Evolutionary conservation across 1,140 invertebrate genomes (phyloP).

Genomic region (Drosophila malerkotliana): DNA sequence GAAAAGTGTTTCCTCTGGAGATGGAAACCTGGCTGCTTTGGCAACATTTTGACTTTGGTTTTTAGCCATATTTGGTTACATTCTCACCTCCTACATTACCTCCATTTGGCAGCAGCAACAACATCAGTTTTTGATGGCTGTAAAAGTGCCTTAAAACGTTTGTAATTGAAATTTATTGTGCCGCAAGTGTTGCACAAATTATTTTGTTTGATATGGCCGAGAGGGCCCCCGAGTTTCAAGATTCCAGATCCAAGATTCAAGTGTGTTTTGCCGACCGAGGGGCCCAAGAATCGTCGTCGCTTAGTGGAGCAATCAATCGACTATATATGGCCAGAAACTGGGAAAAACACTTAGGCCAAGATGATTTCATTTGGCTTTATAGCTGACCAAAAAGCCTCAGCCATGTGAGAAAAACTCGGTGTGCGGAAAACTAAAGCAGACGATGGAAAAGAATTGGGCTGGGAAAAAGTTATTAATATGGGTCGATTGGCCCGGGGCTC

Average conservation of each 20-base stretch:
- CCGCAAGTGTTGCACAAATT: slow-evolving; percentile 65
- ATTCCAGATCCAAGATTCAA: slow-evolving; percentile 3
- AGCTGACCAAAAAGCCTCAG: slow-evolving; percentile 64
- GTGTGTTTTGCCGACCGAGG: slow-evolving; percentile 16
- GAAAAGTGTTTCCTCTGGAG: slow-evolving; percentile 6
- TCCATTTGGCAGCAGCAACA: slow-evolving; percentile 32
- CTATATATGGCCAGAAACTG: slow-evolving; percentile 73
- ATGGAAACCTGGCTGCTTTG: neutral
- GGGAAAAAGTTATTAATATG: slow-evolving; percentile 79
- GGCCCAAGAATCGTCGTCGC: slow-evolving; percentile 42
- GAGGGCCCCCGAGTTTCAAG: neutral
- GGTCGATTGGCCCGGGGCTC: slow-evolving; percentile 41
- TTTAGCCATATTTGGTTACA: slow-evolving; percentile 36
- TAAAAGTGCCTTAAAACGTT: slow-evolving; percentile 74
- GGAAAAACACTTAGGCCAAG: slow-evolving; percentile 76
- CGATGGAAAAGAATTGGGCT: slow-evolving; percentile 35
- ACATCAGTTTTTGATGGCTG: slow-evolving; percentile 68
- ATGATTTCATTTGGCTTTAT: slow-evolving; percentile 78
- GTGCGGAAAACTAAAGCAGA: slow-evolving; percentile 21
- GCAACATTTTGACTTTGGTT: slow-evolving; percentile 10
- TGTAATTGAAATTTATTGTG: slow-evolving; percentile 79
- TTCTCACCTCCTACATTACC: slow-evolving; percentile 33
- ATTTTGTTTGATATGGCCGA: slow-evolving; percentile 68
- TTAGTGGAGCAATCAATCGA: slow-evolving; percentile 77
- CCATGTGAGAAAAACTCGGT: slow-evolving; percentile 51